A percentile compares a stretch with the other conserved stretches of the same genome.
Conservation (phyloP, 37 sponge, comb jelly and placozoan species). For the Axinella damicornis region DNA sequence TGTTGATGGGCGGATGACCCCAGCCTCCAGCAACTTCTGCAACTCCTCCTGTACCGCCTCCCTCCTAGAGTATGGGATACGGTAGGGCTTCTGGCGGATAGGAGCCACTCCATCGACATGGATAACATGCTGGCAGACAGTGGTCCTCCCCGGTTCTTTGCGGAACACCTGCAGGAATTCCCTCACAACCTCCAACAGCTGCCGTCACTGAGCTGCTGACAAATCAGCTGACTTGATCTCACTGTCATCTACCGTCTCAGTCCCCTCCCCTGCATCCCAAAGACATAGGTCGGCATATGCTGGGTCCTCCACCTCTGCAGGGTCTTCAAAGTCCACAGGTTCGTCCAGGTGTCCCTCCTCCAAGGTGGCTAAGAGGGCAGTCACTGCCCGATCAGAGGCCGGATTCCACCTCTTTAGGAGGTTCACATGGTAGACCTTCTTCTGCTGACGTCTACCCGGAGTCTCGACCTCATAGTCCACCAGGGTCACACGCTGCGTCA, state of each 20-base stretch:
- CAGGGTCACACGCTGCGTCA: too few species aligned
- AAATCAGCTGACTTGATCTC: background rate
- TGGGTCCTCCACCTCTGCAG: too few species aligned
- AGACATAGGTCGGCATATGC: too few species aligned
- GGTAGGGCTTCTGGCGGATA: conserved; percentile 26
- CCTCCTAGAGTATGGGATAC: conserved; percentile 39
- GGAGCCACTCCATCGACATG: conserved; percentile 16
- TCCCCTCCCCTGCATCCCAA: conserved; percentile 11
- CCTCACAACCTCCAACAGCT: conserved; percentile 1
- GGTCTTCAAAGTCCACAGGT: too few species aligned
- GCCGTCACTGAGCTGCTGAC: conserved; percentile 2
- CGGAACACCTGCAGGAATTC: background rate
- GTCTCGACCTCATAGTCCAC: conserved; percentile 31
- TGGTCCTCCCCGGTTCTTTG: conserved; percentile 40
- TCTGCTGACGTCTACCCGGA: background rate
- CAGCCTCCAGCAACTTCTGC: conserved; percentile 33
- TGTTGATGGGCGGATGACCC: conserved; percentile 48
- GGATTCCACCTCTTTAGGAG: background rate
- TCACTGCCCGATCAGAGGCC: background rate
- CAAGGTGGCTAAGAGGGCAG: too few species aligned
- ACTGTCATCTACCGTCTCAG: background rate
- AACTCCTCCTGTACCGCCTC: conserved; percentile 37
- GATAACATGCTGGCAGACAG: conserved; percentile 26
- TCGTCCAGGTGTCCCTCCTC: too few species aligned
- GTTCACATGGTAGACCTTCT: background rate